These are phyloP conservation scores for Polyodon spathula DNA, from an alignment of 2,113 vertebrate species.

Conservation along the genomic window DNA sequence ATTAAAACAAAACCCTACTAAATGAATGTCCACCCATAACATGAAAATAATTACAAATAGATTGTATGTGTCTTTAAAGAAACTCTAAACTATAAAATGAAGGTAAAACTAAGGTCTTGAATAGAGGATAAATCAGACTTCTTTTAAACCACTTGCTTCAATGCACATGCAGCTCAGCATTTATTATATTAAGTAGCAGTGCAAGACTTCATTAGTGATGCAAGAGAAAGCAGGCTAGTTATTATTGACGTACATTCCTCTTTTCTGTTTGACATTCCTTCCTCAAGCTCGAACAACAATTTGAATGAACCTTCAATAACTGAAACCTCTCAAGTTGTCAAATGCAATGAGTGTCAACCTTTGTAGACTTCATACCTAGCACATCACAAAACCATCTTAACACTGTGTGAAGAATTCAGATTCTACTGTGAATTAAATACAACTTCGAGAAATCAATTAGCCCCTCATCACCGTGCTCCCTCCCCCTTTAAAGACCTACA, in stretches of 20 bases:
- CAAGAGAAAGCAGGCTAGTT: not conserved
- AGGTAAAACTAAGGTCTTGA: not conserved
- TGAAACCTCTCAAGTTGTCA: not conserved
- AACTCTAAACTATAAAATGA: not conserved
- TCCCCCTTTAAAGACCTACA: too few relatives aligned
- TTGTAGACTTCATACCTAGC: slow-evolving; percentile 20
- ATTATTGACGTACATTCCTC: not conserved
- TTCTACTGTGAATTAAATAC: too few relatives aligned
- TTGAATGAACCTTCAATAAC: not conserved
- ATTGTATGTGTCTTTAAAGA: not conserved
- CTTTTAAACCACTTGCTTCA: too few relatives aligned
- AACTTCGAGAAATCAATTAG: too few relatives aligned
- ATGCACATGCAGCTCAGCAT: not conserved
- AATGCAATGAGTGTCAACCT: not conserved
- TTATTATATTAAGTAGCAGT: not conserved
- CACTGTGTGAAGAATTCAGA: slow-evolving; percentile 14
- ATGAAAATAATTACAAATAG: not conserved
- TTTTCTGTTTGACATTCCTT: not conserved
- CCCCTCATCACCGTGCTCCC: too few relatives aligned
- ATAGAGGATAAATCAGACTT: too few relatives aligned
- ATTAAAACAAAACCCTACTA: not conserved
- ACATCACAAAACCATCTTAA: slow-evolving; percentile 23
- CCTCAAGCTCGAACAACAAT: not conserved
- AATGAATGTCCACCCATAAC: not conserved
- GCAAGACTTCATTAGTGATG: not conserved